Conservation (phyloP, 2,797 vertebrate species). For the Microctenopoma lineatum region DNA sequence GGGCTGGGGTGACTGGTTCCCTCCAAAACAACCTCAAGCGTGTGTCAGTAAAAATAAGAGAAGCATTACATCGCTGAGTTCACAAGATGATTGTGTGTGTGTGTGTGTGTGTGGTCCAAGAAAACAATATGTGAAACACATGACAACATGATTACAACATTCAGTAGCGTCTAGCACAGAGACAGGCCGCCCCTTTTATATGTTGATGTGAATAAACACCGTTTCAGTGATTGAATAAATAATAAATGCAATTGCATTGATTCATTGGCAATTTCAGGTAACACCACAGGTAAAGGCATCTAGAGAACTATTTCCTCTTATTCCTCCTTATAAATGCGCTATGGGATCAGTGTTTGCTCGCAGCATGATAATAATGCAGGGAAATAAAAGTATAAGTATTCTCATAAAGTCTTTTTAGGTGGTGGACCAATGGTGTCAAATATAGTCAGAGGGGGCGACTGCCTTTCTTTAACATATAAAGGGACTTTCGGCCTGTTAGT, state of each 20-base stretch:
- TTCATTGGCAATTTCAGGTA: slow-evolving; percentile 46
- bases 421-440: slow-evolving; percentile 34
- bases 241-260: slow-evolving; percentile 61
- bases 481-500: slow-evolving; percentile 30
- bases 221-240: slow-evolving; percentile 58
- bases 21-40: slow-evolving; percentile 42
- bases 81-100: slow-evolving; percentile 14
- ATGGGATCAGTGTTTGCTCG: slow-evolving; percentile 64
- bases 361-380: slow-evolving; percentile 46
- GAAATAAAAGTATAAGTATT: slow-evolving; percentile 54
- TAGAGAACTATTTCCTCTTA: slow-evolving; percentile 46
- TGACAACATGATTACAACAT: slow-evolving; percentile 31
- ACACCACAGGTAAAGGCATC: slow-evolving; percentile 52
- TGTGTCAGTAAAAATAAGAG: slow-evolving; percentile 38
- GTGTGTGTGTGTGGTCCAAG: slow-evolving; percentile 8
- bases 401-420: slow-evolving; percentile 48
- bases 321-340: slow-evolving; percentile 53
- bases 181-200: slow-evolving; percentile 19
- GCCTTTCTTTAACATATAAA: slow-evolving; percentile 34
- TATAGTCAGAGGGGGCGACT: slow-evolving; percentile 40
- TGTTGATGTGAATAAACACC: slow-evolving; percentile 46
- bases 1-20: slow-evolving; percentile 28
- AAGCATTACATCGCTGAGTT: slow-evolving; percentile 30
- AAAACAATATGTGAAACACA: slow-evolving; percentile 10
- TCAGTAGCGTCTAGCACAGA: slow-evolving; percentile 22